These are phyloP conservation scores for Lampris incognitus DNA, from an alignment of 2,113 vertebrate genomes.

Conservation along the genomic window DNA sequence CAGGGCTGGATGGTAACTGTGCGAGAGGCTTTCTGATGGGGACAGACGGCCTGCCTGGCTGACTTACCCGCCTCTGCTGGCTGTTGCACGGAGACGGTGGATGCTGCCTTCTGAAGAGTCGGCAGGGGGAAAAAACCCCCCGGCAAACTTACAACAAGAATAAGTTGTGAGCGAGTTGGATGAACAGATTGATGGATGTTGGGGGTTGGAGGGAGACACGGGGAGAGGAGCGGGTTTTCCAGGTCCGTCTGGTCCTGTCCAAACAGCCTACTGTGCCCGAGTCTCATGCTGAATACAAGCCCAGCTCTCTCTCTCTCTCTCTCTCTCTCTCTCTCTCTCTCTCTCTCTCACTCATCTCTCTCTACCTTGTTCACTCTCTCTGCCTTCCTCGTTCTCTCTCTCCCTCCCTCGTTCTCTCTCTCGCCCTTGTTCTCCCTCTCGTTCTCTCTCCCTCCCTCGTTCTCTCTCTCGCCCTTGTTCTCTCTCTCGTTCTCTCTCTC, in stretches of 20 bases:
- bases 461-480: too few species aligned
- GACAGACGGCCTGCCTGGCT: too few species aligned
- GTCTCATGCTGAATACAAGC: too few species aligned
- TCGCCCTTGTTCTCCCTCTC: too few species aligned
- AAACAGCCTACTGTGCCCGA: conserved; percentile 38
- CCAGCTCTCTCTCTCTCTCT: conserved; percentile 15
- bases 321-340: conserved; percentile 20
- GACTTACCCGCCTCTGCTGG: too few species aligned
- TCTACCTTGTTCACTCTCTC: too few species aligned
- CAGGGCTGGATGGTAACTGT: too few species aligned
- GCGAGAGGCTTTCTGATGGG: too few species aligned
- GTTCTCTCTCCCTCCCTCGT: too few species aligned
- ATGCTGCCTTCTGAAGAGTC: neutral
- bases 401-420: too few species aligned
- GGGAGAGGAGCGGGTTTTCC: conserved; percentile 58
- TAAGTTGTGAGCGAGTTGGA: conserved; percentile 13
- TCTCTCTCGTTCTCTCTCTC: too few species aligned
- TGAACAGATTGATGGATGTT: conserved; percentile 29
- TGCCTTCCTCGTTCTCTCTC: too few species aligned
- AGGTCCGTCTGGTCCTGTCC: conserved; percentile 56
- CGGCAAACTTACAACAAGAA: neutral
- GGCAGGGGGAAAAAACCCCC: neutral
- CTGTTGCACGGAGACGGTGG: neutral
- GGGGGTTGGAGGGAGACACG: conserved; percentile 11
- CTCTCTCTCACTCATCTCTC: conserved; percentile 1